Base-by-base conservation (phyloP, 1,140 invertebrate genomes). In the Drosophila melanica region DNA sequence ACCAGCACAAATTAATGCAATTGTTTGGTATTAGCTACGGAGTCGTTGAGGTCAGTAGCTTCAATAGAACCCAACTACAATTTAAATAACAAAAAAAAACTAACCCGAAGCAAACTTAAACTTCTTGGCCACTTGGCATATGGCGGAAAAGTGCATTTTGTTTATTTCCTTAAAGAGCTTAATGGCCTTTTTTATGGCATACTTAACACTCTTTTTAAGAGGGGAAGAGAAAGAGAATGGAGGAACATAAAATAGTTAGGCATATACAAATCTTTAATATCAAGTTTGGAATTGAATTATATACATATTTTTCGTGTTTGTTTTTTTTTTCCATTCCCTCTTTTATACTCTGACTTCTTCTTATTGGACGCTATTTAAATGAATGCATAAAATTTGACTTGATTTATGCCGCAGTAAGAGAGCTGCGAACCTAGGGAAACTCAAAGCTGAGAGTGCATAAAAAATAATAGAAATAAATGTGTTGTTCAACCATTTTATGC, bases 101-200 rank as follows among this genome's bases (percentile, higher is more conserved):
- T 42, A 60, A 48, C 35, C 23, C 47, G 27, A 41, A 33, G 41
- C 37, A 39, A 78, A 50, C 35, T 23, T 37, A 80, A 78, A 60
- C 79, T 82, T 57, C 70, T 82, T 62, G 2, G 75, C 50, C 67
- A 44, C 54, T 60, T 70, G 41, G 71, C 75, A 66, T 27, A 27
- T 7, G 71, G 45, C 71, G 51, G 37, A 75, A 74, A 69, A 78
- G 60, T 78, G 79, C 79, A 78, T 78, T 75, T 81, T 70, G 60
- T 41, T 62, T 45, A 51, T 77, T 81, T 81, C 45, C 69, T 74
- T 55, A 47, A 81, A 78, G 66, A 50, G 79, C 75, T 70, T 82
- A 75, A 82, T 81, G 79, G 64, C 78, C 69, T 70, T 78, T 81
- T 82, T 78, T 7, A 82, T 78, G 58, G 69, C 79, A 62, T 42